phyloP scores from a whole-genome alignment of 2,797 vertebrate species.

The Spondyliosoma cantharus region DNA sequence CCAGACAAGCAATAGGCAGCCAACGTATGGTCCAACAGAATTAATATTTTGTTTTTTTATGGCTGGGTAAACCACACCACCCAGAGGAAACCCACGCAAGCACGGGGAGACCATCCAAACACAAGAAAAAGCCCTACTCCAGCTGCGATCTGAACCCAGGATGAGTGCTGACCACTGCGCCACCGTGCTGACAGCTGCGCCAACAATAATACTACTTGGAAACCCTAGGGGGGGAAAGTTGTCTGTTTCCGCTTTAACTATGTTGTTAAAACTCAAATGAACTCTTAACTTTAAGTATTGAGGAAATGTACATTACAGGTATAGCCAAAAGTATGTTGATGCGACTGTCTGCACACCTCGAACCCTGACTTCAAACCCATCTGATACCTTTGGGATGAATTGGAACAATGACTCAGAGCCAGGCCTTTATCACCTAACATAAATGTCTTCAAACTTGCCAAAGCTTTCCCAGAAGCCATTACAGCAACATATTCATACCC shows the following conservation, averaged over 20 bases:
- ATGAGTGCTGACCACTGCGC: too few relatives aligned
- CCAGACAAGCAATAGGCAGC: too few relatives aligned
- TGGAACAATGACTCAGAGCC: not conserved
- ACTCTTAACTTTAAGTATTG: not conserved
- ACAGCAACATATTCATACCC: not conserved
- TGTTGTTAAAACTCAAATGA: constrained; percentile 1
- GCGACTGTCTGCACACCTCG: not conserved
- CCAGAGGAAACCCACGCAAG: too few relatives aligned
- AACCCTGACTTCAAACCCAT: not conserved
- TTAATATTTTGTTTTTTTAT: too few relatives aligned
- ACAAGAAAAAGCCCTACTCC: too few relatives aligned
- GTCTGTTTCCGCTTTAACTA: not conserved
- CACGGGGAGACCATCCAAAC: too few relatives aligned
- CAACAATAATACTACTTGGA: too few relatives aligned
- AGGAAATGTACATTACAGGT: not conserved
- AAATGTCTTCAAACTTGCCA: not conserved
- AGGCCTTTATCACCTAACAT: not conserved
- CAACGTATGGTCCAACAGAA: too few relatives aligned
- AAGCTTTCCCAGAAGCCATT: constrained; percentile 19
- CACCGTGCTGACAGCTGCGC: too few relatives aligned
- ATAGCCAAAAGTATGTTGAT: not conserved
- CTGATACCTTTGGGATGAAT: not conserved
- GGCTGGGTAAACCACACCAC: too few relatives aligned
- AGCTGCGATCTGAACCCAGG: too few relatives aligned
- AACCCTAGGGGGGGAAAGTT: too few relatives aligned